These are phyloP conservation scores for Takifugu ocellatus DNA, from an alignment of 2,797 vertebrate species.

Conservation along the genomic window DNA sequence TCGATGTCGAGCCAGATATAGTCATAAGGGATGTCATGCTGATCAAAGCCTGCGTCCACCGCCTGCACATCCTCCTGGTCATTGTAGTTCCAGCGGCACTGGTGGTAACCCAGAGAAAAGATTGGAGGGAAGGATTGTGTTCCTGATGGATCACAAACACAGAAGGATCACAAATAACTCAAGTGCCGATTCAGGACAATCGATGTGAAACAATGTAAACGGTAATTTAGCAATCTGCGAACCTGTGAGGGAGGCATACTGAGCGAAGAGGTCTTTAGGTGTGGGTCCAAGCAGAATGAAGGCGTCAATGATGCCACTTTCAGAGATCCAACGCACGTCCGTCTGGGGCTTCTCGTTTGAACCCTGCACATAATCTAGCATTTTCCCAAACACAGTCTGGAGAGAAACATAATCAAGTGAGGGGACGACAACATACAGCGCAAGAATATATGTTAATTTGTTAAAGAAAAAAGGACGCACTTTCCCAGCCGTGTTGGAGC, in stretches of 20 bases:
- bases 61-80: slow-evolving; percentile 87
- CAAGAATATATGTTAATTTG: not conserved
- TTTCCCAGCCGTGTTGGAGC: slow-evolving; percentile 91
- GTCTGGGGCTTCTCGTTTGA: slow-evolving; percentile 89
- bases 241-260: slow-evolving; percentile 90
- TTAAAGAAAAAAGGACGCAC: slow-evolving; percentile 47
- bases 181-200: not conserved
- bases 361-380: slow-evolving; percentile 84
- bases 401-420: slow-evolving; percentile 10
- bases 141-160: slow-evolving; percentile 63
- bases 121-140: slow-evolving; percentile 91
- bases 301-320: slow-evolving; percentile 89
- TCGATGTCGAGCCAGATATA: slow-evolving; percentile 96
- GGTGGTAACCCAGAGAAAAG: slow-evolving; percentile 87
- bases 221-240: not conserved
- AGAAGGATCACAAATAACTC: not conserved
- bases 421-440: not conserved
- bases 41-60: slow-evolving; percentile 86
- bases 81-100: slow-evolving; percentile 97
- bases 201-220: not conserved
- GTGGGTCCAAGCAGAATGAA: slow-evolving; percentile 87
- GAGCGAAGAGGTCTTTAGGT: slow-evolving; percentile 78
- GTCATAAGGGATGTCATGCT: slow-evolving; percentile 88
- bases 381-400: slow-evolving; percentile 81
- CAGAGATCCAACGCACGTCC: slow-evolving; percentile 92